Conservation (phyloP, 2,888 invertebrate genomes). For the Ypsolopha scabrella region DNA sequence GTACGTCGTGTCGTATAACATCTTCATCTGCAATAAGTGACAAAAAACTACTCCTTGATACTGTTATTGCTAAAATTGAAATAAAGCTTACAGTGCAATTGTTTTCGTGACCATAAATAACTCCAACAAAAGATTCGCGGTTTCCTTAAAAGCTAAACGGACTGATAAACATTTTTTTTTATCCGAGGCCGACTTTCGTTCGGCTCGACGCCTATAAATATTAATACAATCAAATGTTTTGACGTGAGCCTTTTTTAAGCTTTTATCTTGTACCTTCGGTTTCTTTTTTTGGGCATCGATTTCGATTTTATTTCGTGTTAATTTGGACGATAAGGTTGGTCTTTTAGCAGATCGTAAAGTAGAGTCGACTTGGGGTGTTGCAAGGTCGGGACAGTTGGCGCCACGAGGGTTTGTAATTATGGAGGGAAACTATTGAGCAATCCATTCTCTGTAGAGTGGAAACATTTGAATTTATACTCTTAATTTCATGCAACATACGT, state of each 20-base stretch:
- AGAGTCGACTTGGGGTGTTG: slow-evolving; percentile 12
- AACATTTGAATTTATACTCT: too few relatives aligned
- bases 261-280: slow-evolving; percentile 65
- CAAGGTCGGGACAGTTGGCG: slow-evolving; percentile 3
- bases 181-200: slow-evolving; percentile 51
- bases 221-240: slow-evolving; percentile 72
- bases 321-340: slow-evolving; percentile 68
- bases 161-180: slow-evolving; percentile 65
- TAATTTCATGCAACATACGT: too few relatives aligned
- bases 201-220: slow-evolving; percentile 65
- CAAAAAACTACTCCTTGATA: slow-evolving; percentile 48
- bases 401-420: slow-evolving; percentile 3
- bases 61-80: slow-evolving; percentile 63
- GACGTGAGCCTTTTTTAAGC: slow-evolving; percentile 68
- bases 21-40: slow-evolving; percentile 43
- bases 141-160: slow-evolving; percentile 69
- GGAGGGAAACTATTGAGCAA: too few relatives aligned
- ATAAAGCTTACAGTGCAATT: slow-evolving; percentile 66
- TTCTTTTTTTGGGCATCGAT: slow-evolving; percentile 61
- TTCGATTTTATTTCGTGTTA: slow-evolving; percentile 69
- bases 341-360: slow-evolving; percentile 73
- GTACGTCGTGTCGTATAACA: slow-evolving; percentile 17
- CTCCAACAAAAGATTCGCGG: slow-evolving; percentile 66
- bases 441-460: too few relatives aligned
- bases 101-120: slow-evolving; percentile 66